These are phyloP conservation scores for Saturnia japonica DNA, from an alignment of 2,888 invertebrate genomes.

Conservation along the genomic window DNA sequence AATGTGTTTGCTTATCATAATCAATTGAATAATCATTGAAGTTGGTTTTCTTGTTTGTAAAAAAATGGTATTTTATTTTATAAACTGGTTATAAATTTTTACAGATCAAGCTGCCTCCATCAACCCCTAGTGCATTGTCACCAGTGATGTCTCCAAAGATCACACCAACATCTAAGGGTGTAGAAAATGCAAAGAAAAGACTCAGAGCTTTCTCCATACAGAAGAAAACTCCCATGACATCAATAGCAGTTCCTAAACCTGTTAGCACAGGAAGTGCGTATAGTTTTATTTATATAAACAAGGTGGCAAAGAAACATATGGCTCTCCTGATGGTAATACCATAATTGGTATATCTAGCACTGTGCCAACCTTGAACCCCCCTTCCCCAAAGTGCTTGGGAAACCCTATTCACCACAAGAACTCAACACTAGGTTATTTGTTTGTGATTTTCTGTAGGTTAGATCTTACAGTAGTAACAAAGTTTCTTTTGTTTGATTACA, in stretches of 20 bases:
- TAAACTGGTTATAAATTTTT: neutral
- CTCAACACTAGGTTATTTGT: too few relatives aligned
- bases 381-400: too few relatives aligned
- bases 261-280: conserved; percentile 55
- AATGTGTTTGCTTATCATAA: neutral
- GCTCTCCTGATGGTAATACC: too few relatives aligned
- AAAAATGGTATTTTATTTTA: too few relatives aligned
- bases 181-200: conserved; percentile 73
- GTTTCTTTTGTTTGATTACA: too few relatives aligned
- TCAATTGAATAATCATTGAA: too few relatives aligned
- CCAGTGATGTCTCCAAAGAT: conserved; percentile 22
- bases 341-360: too few relatives aligned
- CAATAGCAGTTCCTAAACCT: conserved; percentile 52
- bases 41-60: too few relatives aligned
- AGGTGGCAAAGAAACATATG: neutral
- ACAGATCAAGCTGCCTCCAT: conserved; percentile 25
- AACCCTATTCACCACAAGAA: too few relatives aligned
- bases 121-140: conserved; percentile 23
- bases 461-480: too few relatives aligned
- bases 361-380: too few relatives aligned
- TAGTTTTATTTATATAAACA: neutral
- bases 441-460: too few relatives aligned
- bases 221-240: conserved; percentile 63
- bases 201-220: conserved; percentile 77
- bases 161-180: conserved; percentile 51